Percentiles rank a stretch among this genome's conserved stretches.
Evolutionary conservation across 2,888 invertebrate species (phyloP).

Genomic region (Campoplex capitator): DNA sequence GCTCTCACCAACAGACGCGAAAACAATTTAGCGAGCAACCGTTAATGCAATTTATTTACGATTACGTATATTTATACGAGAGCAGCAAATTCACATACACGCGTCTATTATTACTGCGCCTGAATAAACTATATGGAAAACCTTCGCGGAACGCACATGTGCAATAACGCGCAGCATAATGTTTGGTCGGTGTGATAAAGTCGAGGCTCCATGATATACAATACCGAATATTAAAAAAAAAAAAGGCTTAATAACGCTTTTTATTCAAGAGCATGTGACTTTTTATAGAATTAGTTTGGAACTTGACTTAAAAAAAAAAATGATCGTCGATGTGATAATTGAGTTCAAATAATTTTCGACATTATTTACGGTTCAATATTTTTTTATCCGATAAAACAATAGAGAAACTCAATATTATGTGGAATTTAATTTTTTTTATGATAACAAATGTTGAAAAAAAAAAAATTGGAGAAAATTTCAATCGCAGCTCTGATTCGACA

Average conservation of each 20-base stretch:
- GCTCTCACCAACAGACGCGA: constrained; percentile 22
- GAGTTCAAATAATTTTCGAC: background rate
- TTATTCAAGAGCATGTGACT: background rate
- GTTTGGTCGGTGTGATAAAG: constrained; percentile 14
- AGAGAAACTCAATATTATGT: too few species aligned
- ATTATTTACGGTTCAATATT: background rate
- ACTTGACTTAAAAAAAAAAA: background rate
- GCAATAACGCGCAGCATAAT: constrained; percentile 16
- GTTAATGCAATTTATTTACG: constrained; percentile 63
- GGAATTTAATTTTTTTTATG: too few species aligned
- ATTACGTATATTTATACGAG: constrained; percentile 48
- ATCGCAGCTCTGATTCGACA: too few species aligned
- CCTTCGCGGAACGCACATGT: constrained; percentile 6
- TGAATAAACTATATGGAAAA: constrained; percentile 27
- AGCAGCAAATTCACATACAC: background rate
- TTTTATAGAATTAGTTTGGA: background rate
- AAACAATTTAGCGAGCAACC: constrained; percentile 38
- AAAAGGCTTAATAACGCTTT: background rate
- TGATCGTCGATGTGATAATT: background rate
- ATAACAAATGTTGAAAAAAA: too few species aligned
- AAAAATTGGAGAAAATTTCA: too few species aligned
- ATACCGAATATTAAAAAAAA: background rate
- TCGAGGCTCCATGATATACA: background rate
- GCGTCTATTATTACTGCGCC: constrained; percentile 29
- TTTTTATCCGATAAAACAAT: background rate